phyloP scores from a whole-genome alignment of 2,888 invertebrate species.

The Pachliopta kotzebuea region DNA sequence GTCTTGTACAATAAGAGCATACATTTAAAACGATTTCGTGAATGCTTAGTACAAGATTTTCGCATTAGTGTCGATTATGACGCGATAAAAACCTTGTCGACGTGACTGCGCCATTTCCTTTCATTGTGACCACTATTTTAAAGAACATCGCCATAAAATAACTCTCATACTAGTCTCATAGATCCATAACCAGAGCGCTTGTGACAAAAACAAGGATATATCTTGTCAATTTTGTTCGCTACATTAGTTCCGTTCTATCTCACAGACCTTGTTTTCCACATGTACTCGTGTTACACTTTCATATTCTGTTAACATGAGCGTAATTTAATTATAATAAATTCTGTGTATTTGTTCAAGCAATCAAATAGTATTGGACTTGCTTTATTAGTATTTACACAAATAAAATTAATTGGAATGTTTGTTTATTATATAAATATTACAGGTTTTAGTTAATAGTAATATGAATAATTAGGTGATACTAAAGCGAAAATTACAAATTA shows the following conservation, averaged over 20 bases:
- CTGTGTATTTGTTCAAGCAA: neutral
- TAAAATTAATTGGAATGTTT: neutral
- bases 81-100: slow-evolving; percentile 5
- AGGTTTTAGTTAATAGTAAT: too few relatives aligned
- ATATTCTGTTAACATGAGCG: neutral
- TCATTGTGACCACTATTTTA: slow-evolving; percentile 4
- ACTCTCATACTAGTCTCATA: slow-evolving; percentile 2
- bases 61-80: slow-evolving; percentile 8
- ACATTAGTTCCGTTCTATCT: slow-evolving; percentile 7
- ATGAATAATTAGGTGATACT: too few relatives aligned
- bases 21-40: neutral
- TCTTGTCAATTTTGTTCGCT: slow-evolving; percentile 7
- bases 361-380: neutral
- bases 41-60: slow-evolving; percentile 10
- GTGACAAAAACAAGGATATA: slow-evolving; percentile 14
- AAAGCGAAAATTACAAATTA: too few relatives aligned
- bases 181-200: neutral
- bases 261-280: slow-evolving; percentile 6
- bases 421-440: neutral
- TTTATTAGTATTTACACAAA: too few relatives aligned
- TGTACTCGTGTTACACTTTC: neutral
- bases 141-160: slow-evolving; percentile 9
- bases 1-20: neutral
- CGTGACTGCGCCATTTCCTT: slow-evolving; percentile 10
- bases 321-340: neutral